Evolutionary conservation across 2,113 vertebrate genomes (phyloP).

Genomic region (Epinephelus cyanopodus): DNA sequence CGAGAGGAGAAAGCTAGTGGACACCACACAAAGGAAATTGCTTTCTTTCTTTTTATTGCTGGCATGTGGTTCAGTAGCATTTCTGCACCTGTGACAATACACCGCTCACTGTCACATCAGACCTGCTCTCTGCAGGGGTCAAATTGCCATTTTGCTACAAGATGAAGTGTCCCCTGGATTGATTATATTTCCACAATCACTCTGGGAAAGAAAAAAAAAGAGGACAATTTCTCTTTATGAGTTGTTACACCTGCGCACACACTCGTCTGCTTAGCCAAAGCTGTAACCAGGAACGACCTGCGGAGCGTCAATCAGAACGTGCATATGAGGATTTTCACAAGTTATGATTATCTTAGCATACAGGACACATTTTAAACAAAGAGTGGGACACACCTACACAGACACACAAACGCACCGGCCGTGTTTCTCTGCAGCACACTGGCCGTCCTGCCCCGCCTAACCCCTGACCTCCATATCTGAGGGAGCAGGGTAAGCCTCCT

Average conservation of each 20-base stretch:
- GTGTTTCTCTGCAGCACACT: slow-evolving; percentile 29
- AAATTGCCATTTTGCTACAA: slow-evolving; percentile 80
- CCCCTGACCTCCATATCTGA: slow-evolving; percentile 80
- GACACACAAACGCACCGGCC: slow-evolving; percentile 25
- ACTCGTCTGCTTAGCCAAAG: slow-evolving; percentile 23
- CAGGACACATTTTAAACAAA: slow-evolving; percentile 19
- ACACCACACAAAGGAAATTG: slow-evolving; percentile 80
- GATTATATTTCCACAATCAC: slow-evolving; percentile 76
- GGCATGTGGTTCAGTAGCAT: slow-evolving; percentile 69
- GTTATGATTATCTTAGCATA: slow-evolving; percentile 25
- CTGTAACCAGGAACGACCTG: slow-evolving; percentile 1
- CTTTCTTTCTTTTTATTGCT: slow-evolving; percentile 77
- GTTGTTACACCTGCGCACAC: slow-evolving; percentile 69
- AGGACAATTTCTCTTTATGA: slow-evolving; percentile 66
- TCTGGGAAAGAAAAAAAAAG: slow-evolving; percentile 48
- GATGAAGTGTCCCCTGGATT: slow-evolving; percentile 73
- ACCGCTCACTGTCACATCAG: slow-evolving; percentile 63
- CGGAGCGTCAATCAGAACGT: slow-evolving; percentile 34
- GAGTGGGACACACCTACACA: slow-evolving; percentile 8
- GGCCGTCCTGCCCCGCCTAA: slow-evolving; percentile 52
- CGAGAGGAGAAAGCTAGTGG: slow-evolving; percentile 30
- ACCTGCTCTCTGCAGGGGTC: slow-evolving; percentile 74
- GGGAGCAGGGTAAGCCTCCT: slow-evolving; percentile 75
- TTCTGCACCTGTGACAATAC: slow-evolving; percentile 80
- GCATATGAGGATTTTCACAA: slow-evolving; percentile 29